Evolutionary conservation across 2,888 invertebrate species (phyloP).

Genomic region (Drosophila ezoana): DNA sequence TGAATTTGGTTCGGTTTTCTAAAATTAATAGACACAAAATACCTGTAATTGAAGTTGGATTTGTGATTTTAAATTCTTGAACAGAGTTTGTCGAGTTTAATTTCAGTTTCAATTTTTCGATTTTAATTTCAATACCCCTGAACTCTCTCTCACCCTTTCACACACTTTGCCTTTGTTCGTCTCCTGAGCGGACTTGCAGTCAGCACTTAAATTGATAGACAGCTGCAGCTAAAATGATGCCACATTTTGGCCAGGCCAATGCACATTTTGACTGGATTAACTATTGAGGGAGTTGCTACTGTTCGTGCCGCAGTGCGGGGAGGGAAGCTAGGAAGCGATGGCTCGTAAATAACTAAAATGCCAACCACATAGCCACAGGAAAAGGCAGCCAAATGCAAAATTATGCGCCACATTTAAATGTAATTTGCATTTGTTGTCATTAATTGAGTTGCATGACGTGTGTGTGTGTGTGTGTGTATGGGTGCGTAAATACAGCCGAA

Average conservation of each 20-base stretch:
- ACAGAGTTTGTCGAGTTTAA: no score
- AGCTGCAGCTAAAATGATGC: slow-evolving; percentile 31
- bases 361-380: slow-evolving; percentile 37
- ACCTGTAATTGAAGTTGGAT: no score
- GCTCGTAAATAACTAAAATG: slow-evolving; percentile 58
- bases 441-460: slow-evolving; percentile 66
- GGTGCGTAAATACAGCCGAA: slow-evolving; percentile 28
- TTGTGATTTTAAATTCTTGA: no score
- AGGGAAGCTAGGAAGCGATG: slow-evolving; percentile 19
- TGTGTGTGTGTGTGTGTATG: slow-evolving; percentile 14
- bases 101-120: no score
- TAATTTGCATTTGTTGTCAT: slow-evolving; percentile 69
- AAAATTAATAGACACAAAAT: no score
- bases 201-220: slow-evolving; percentile 21
- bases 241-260: slow-evolving; percentile 14
- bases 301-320: no score
- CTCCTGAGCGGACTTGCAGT: no score
- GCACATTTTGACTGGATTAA: slow-evolving; percentile 19
- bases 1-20: no score
- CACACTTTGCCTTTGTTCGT: no score
- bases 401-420: slow-evolving; percentile 69
- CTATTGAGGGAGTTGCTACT: not conserved
- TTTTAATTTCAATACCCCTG: no score
- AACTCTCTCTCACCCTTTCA: no score
- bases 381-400: slow-evolving; percentile 65